Conservation (phyloP, 2,888 invertebrate genomes). For the Amphipoea lucens region DNA sequence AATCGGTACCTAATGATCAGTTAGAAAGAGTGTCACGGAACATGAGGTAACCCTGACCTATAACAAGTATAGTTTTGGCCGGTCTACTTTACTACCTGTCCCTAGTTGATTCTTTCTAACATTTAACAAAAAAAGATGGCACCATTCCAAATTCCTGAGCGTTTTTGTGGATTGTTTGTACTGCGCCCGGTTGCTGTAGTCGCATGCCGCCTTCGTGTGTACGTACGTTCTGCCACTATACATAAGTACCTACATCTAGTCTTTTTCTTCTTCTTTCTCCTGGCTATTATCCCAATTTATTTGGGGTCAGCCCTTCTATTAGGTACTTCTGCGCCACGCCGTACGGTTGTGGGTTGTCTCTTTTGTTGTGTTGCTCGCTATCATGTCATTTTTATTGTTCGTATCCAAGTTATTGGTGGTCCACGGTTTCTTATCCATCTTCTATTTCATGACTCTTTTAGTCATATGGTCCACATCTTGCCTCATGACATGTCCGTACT, state of each 20-base stretch:
- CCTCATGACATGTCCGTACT: not conserved
- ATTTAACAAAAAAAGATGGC: conserved; percentile 79
- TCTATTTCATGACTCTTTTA: not conserved
- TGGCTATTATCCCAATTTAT: not conserved
- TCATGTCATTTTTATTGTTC: not conserved
- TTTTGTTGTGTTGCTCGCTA: not conserved
- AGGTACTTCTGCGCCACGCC: not conserved
- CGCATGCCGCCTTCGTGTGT: conserved; percentile 75
- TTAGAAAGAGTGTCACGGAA: conserved; percentile 4
- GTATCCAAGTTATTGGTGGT: not conserved
- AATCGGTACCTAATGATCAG: not conserved
- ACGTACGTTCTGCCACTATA: conserved; percentile 46
- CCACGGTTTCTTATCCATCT: not conserved
- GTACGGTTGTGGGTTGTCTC: not conserved
- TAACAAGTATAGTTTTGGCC: conserved; percentile 50
- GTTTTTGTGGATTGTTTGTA: conserved; percentile 86
- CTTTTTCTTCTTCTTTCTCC: not conserved
- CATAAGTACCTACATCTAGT: not conserved
- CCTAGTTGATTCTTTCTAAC: conserved; percentile 67
- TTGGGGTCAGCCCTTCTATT: not conserved
- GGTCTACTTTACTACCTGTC: conserved; percentile 64
- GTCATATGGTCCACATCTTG: not conserved
- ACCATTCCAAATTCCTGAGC: conserved; percentile 84
- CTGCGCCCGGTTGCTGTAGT: conserved; percentile 75
- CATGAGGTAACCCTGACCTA: conserved; percentile 59